Conservation (phyloP, 2,888 invertebrate species). For the Hirtodrosophila duncani region DNA sequence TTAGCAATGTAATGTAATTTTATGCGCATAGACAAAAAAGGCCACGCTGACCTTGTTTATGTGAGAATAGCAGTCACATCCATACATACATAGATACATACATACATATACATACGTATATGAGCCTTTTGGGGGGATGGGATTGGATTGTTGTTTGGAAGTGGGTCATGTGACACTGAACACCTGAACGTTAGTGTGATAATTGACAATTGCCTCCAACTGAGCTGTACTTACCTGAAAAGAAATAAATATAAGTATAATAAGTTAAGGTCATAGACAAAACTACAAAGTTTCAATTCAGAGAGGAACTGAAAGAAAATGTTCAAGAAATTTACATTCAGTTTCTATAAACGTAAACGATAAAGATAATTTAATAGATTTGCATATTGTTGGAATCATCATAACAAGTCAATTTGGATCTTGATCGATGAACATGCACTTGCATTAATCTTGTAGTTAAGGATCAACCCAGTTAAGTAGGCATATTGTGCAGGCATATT, state of each 20-base stretch:
- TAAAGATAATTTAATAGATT: no score
- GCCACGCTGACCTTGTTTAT: conserved; percentile 56
- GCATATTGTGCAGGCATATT: no score
- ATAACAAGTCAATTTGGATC: no score
- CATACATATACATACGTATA: not conserved
- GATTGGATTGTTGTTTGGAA: conserved; percentile 32
- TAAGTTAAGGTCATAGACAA: conserved; percentile 11
- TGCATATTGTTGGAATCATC: no score
- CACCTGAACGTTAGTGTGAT: conserved; percentile 50
- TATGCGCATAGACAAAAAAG: conserved; percentile 33
- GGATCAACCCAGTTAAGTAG: no score
- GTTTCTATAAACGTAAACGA: no score
- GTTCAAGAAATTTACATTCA: no score
- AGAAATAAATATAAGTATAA: conserved; percentile 25
- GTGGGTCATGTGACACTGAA: conserved; percentile 59
- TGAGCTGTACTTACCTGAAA: conserved; percentile 61
- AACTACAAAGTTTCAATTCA: no score
- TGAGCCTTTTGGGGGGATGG: conserved; percentile 1
- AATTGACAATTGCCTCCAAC: conserved; percentile 41
- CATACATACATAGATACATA: not conserved
- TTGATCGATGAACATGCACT: no score
- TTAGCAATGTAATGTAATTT: conserved; percentile 27
- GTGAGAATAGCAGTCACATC: conserved; percentile 37
- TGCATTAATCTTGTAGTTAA: no score
- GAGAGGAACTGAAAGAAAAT: no score